Percentiles rank a stretch among this genome's conserved stretches.
Evolutionary conservation across 53 echinoderm and acorn worm species (phyloP).

Genomic region (Pentamera pediparva): DNA sequence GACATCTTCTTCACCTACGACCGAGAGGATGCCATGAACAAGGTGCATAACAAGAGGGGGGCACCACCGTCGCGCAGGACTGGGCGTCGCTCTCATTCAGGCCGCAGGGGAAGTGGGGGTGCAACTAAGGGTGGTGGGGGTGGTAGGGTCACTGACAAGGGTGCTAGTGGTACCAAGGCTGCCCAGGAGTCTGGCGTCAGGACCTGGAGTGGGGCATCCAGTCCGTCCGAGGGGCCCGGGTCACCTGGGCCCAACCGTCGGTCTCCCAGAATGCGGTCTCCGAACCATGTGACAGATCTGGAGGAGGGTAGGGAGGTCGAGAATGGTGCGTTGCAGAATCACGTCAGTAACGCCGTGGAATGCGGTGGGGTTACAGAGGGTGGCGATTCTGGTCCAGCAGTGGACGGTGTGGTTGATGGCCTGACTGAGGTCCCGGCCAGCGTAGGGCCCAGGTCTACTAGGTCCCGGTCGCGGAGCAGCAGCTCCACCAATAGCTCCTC

Average conservation of each 20-base stretch:
- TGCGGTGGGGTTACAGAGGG: constrained; percentile 21
- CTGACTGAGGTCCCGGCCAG: no score
- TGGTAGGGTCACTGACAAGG: constrained; percentile 1
- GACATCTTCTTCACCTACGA: constrained; percentile 90
- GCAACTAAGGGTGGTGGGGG: neutral
- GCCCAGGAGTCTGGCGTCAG: constrained; percentile 6
- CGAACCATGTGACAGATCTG: constrained; percentile 21
- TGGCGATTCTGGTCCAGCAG: constrained; percentile 5
- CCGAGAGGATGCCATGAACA: constrained; percentile 85
- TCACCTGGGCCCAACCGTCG: constrained; percentile 19
- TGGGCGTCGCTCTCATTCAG: no score
- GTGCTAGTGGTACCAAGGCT: no score
- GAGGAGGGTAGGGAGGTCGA: constrained; percentile 27
- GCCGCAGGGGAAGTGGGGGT: constrained; percentile 40
- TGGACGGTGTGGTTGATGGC: constrained; percentile 17
- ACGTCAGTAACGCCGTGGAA: constrained; percentile 22
- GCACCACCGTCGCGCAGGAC: no score
- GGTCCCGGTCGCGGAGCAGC: constrained; percentile 55
- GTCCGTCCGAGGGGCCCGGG: constrained; percentile 32
- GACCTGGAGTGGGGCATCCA: constrained; percentile 55
- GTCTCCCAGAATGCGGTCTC: constrained; percentile 33
- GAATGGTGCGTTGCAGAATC: constrained; percentile 12
- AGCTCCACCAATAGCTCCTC: constrained; percentile 45
- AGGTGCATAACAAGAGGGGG: constrained; percentile 93
- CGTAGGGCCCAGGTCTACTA: constrained; percentile 15